phyloP scores from a whole-genome alignment of 2,113 vertebrate species.

The Pogonocichla stellata region DNA sequence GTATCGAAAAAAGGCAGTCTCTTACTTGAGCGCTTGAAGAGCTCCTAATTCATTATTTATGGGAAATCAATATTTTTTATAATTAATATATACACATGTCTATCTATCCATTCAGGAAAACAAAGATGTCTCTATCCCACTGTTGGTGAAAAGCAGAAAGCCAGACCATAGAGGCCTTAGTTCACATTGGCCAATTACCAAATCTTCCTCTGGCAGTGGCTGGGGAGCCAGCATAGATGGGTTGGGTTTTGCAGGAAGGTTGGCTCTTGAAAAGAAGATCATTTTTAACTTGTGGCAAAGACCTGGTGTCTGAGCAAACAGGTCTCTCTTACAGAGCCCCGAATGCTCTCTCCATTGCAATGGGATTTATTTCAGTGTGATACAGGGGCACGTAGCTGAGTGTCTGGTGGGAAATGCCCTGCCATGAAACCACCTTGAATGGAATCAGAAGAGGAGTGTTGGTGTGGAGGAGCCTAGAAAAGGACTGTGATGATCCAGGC shows the following conservation, averaged over 20 bases:
- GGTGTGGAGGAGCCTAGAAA: not conserved
- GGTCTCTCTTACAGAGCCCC: not conserved
- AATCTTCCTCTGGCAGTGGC: not conserved
- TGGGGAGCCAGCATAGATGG: not conserved
- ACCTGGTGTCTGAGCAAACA: not conserved
- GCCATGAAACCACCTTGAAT: not conserved
- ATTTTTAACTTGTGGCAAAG: not conserved
- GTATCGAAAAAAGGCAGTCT: not conserved
- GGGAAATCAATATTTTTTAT: slow-evolving; percentile 7
- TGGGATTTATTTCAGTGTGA: not conserved
- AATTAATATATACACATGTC: not conserved
- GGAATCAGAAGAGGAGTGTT: not conserved
- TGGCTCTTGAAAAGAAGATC: not conserved
- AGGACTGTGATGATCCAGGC: not conserved
- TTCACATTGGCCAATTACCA: not conserved
- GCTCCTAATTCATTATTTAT: slow-evolving; percentile 19
- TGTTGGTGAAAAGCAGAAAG: not conserved
- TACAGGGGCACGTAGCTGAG: rapidly evolving
- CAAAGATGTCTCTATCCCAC: not conserved
- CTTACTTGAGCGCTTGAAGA: not conserved
- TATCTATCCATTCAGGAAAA: not conserved
- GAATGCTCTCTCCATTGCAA: not conserved
- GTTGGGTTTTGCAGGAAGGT: not conserved
- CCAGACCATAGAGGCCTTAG: not conserved
- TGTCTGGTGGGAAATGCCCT: not conserved